Conservation (phyloP, 1,140 invertebrate genomes). For the Bombus affinis region DNA sequence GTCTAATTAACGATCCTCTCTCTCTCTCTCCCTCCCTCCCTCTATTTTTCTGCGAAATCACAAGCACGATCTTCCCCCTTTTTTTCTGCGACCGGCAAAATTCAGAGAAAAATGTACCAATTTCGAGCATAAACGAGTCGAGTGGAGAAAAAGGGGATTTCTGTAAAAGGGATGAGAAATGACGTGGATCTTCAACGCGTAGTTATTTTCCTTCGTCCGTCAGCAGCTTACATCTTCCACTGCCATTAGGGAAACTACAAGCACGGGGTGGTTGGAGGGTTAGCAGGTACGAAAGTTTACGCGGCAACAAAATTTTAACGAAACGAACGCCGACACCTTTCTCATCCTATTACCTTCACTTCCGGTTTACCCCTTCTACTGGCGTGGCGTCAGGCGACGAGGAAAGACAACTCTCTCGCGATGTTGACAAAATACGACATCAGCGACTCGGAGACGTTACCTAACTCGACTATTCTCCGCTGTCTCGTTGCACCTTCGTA, state of each 20-base stretch:
- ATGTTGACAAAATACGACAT: constrained; percentile 57
- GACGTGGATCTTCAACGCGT: constrained; percentile 6
- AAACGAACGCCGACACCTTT: constrained; percentile 49
- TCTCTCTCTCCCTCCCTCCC: background rate
- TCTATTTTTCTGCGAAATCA: background rate
- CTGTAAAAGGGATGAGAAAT: background rate
- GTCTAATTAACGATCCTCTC: constrained; percentile 14
- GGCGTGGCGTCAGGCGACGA: background rate
- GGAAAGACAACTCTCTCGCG: constrained; percentile 13
- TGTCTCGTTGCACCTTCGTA: background rate
- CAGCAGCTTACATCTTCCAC: constrained; percentile 35
- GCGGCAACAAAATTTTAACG: constrained; percentile 56
- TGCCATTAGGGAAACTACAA: constrained; percentile 26
- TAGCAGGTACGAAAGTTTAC: constrained; percentile 47
- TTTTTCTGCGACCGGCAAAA: background rate
- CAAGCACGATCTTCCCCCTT: background rate
- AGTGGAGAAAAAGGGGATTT: background rate
- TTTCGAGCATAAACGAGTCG: too few species aligned
- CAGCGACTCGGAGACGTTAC: constrained; percentile 16
- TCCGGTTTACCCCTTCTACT: background rate
- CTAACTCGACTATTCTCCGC: background rate
- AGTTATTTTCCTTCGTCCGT: constrained; percentile 9
- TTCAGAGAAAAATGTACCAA: too few species aligned
- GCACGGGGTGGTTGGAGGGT: background rate
- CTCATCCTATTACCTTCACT: constrained; percentile 46